phyloP scores from a whole-genome alignment of 2,888 invertebrate species.

The Elmis aenea region DNA sequence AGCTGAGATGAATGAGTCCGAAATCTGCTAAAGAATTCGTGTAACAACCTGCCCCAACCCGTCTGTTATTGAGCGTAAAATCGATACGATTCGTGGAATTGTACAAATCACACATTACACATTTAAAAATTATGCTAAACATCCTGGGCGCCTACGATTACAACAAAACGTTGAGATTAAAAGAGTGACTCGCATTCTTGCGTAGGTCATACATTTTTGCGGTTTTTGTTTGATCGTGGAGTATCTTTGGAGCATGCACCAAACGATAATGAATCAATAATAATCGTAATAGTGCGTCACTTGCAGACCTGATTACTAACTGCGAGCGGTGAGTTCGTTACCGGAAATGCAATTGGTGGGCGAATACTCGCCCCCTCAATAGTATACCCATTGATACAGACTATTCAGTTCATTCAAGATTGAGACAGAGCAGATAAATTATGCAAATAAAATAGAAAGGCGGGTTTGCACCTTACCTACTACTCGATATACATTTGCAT shows the following conservation, averaged over 20 bases:
- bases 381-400: conserved; percentile 27
- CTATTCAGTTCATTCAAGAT: conserved; percentile 28
- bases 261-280: conserved; percentile 7
- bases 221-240: conserved; percentile 9
- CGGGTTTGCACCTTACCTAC: conserved; percentile 29
- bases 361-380: conserved; percentile 26
- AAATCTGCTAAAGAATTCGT: conserved; percentile 16
- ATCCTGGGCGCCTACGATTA: no score
- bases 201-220: conserved; percentile 20
- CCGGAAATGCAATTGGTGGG: conserved; percentile 29
- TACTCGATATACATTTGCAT: conserved; percentile 30
- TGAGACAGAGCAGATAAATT: conserved; percentile 30
- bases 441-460: conserved; percentile 32
- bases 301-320: conserved; percentile 12
- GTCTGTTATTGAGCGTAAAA: conserved; percentile 13
- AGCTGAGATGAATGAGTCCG: conserved; percentile 17
- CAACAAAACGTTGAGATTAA: no score
- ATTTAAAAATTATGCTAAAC: conserved; percentile 12
- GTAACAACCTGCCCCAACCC: conserved; percentile 19
- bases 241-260: not conserved
- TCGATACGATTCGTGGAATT: conserved; percentile 11
- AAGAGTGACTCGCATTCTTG: no score
- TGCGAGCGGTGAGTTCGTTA: conserved; percentile 12
- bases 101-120: conserved; percentile 12
- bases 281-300: conserved; percentile 18